These are phyloP conservation scores for Meloe dianella DNA, from an alignment of 2,888 invertebrate species.

Conservation along the genomic window DNA sequence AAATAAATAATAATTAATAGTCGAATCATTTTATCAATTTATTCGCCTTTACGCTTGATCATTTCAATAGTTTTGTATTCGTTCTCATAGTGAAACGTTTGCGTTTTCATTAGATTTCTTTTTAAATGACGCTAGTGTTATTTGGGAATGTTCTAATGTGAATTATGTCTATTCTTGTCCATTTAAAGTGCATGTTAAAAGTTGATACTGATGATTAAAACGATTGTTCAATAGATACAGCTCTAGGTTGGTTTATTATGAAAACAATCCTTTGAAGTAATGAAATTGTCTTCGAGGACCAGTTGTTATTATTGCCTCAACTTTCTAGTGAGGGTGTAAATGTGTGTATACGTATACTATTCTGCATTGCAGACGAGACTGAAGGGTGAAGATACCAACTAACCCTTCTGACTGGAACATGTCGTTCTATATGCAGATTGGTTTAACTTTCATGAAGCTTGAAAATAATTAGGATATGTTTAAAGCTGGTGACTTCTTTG, in stretches of 20 bases:
- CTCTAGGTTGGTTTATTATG: slow-evolving; percentile 5
- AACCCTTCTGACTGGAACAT: neutral
- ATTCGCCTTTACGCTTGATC: no score
- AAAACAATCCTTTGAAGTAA: slow-evolving; percentile 26
- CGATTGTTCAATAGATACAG: neutral
- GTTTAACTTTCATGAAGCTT: slow-evolving; percentile 20
- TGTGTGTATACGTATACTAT: slow-evolving; percentile 15
- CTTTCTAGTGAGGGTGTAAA: neutral
- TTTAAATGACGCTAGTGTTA: no score
- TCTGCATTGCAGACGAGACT: slow-evolving; percentile 31
- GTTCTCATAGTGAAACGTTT: no score
- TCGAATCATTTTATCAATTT: no score
- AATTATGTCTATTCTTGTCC: neutral
- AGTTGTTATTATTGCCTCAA: slow-evolving; percentile 23
- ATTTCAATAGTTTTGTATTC: no score
- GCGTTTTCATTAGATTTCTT: neutral
- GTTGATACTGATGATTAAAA: neutral
- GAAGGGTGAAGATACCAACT: slow-evolving; percentile 9
- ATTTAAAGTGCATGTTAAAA: neutral
- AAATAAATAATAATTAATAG: no score
- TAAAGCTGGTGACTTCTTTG: neutral
- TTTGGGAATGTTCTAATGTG: no score
- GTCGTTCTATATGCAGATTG: slow-evolving; percentile 26
- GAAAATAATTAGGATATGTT: slow-evolving; percentile 19
- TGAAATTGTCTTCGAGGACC: slow-evolving; percentile 25